Conservation (phyloP, 2,113 vertebrate species). For the Erpornis zantholeuca region DNA sequence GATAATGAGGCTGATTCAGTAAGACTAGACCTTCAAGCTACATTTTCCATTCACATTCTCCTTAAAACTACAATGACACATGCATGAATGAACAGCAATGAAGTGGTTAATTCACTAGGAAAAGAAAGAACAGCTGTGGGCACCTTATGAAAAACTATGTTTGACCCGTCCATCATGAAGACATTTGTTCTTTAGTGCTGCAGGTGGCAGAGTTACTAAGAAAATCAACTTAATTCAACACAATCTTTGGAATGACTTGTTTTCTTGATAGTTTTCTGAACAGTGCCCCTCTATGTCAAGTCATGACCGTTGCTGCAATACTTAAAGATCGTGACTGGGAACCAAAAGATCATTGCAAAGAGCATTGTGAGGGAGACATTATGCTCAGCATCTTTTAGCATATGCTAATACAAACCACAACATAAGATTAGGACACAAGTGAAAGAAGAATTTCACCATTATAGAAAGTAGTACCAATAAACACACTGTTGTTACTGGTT, state of each 20-base stretch:
- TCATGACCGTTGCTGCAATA: neutral
- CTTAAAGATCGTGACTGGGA: constrained; percentile 5
- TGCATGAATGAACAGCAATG: constrained; percentile 59
- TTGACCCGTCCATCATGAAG: constrained; percentile 57
- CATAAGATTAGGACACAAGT: neutral
- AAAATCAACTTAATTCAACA: constrained; percentile 41
- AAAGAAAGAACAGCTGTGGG: constrained; percentile 61
- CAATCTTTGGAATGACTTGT: constrained; percentile 5
- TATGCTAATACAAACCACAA: constrained; percentile 17
- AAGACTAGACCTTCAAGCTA: constrained; percentile 46
- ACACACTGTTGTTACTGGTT: neutral
- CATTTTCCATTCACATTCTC: constrained; percentile 50
- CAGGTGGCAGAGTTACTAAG: constrained; percentile 57
- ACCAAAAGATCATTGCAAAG: neutral
- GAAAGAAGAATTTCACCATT: neutral
- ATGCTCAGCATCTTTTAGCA: neutral
- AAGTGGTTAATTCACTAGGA: constrained; percentile 54
- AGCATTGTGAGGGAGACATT: neutral
- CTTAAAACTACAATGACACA: constrained; percentile 39
- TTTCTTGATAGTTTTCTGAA: constrained; percentile 34
- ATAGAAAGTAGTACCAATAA: neutral
- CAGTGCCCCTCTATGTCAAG: constrained; percentile 26
- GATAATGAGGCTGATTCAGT: constrained; percentile 51
- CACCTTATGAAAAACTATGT: constrained; percentile 46
- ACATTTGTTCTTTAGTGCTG: constrained; percentile 52